A percentile compares a stretch with the other conserved stretches of the same genome.
phyloP scores from a whole-genome alignment of 2,888 invertebrate species.

The Leptopilina syphax region DNA sequence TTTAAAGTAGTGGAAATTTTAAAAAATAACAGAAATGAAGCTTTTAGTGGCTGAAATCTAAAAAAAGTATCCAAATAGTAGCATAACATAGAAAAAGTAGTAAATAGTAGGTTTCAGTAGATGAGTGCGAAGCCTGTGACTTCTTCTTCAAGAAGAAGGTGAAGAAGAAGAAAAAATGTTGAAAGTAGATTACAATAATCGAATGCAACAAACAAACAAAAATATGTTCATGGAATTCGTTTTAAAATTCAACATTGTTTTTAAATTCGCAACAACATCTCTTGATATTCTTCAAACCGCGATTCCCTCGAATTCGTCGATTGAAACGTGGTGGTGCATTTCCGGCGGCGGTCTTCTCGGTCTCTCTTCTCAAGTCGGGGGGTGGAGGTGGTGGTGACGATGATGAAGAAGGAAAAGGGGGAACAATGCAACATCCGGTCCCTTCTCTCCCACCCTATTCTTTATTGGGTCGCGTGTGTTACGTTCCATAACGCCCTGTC shows the following conservation, averaged over 20 bases:
- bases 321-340: constrained; percentile 59
- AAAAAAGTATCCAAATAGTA: no score
- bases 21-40: no score
- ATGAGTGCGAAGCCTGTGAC: no score
- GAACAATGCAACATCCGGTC: constrained; percentile 74
- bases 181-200: not conserved
- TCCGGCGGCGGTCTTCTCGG: constrained; percentile 61
- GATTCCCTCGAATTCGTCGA: constrained; percentile 48
- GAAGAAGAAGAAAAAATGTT: not conserved
- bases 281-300: constrained; percentile 32
- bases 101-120: no score
- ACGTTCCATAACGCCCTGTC: constrained; percentile 50
- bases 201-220: not conserved
- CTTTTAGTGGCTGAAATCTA: no score
- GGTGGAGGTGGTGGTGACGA: constrained; percentile 1
- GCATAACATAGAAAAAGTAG: no score
- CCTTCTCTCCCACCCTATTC: constrained; percentile 57
- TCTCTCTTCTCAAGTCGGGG: constrained; percentile 50
- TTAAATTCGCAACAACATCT: not conserved
- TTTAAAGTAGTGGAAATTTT: no score
- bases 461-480: constrained; percentile 42
- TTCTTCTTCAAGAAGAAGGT: no score
- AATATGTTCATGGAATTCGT: not conserved
- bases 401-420: constrained; percentile 52
- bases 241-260: not conserved